These are phyloP conservation scores for Archaeoteleia sp. DNA, from an alignment of 2,888 invertebrate genomes.

Conservation along the genomic window DNA sequence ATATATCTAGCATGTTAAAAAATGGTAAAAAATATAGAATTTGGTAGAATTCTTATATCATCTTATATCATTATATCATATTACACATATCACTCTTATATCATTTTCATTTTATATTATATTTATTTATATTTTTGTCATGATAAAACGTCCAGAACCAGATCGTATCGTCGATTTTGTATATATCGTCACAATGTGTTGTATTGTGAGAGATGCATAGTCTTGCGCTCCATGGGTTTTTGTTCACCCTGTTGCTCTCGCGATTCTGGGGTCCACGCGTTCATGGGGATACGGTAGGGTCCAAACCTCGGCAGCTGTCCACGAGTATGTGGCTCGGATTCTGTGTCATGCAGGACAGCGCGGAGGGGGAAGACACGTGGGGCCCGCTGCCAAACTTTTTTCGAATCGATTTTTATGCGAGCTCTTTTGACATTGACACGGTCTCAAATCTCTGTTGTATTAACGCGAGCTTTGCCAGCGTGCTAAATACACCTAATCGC, in stretches of 20 bases:
- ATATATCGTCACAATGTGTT: constrained; percentile 66
- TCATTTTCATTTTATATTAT: too few species aligned
- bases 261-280: constrained; percentile 48
- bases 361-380: constrained; percentile 24
- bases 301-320: constrained; percentile 59
- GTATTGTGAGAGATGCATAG: constrained; percentile 66
- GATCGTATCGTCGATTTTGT: too few species aligned
- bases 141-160: too few species aligned
- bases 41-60: too few species aligned
- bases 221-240: constrained; percentile 63
- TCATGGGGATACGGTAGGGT: constrained; percentile 50
- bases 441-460: too few species aligned
- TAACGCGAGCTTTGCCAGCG: constrained; percentile 1
- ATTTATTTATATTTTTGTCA: too few species aligned
- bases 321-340: constrained; percentile 38
- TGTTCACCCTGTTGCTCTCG: constrained; percentile 55
- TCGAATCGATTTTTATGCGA: constrained; percentile 31
- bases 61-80: too few species aligned
- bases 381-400: constrained; percentile 6
- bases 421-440: constrained; percentile 11
- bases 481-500: constrained; percentile 9
- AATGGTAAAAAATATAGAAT: too few species aligned
- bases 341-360: constrained; percentile 13
- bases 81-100: too few species aligned
- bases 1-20: too few species aligned